phyloP scores from a whole-genome alignment of 2,797 vertebrate genomes.

The Simalia tracyae region DNA sequence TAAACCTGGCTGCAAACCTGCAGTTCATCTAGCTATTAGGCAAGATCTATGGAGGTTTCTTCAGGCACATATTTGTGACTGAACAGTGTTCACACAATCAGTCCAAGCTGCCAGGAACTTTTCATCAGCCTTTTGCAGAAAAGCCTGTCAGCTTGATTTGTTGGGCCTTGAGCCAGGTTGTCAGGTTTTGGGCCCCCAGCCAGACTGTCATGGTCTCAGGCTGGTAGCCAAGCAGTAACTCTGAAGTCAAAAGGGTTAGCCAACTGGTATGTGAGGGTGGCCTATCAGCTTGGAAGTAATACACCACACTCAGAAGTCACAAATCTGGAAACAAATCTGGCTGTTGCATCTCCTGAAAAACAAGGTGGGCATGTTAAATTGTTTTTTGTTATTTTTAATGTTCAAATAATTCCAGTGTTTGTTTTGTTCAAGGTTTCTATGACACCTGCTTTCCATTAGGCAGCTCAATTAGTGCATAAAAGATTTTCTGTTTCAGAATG shows the following conservation, averaged over 20 bases:
- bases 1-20: constrained; percentile 42
- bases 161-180: constrained; percentile 86
- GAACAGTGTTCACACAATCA: constrained; percentile 67
- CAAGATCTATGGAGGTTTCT: constrained; percentile 46
- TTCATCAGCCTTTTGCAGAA: constrained; percentile 86
- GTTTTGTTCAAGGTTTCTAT: constrained; percentile 84
- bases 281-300: constrained; percentile 84
- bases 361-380: constrained; percentile 63
- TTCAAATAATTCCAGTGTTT: constrained; percentile 78
- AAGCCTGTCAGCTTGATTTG: constrained; percentile 83
- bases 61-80: constrained; percentile 59
- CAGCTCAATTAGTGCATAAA: constrained; percentile 82
- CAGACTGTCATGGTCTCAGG: constrained; percentile 92
- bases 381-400: constrained; percentile 56
- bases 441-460: constrained; percentile 82
- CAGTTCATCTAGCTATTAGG: constrained; percentile 31
- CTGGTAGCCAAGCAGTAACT: constrained; percentile 89
- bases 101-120: constrained; percentile 82
- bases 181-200: constrained; percentile 86
- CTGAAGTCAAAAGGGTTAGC: constrained; percentile 90
- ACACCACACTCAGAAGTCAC: constrained; percentile 81
- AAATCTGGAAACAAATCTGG: constrained; percentile 75
- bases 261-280: constrained; percentile 89
- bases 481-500: constrained; percentile 83
- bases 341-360: constrained; percentile 79